Percentiles rank a stretch among this genome's conserved stretches.
phyloP scores from a whole-genome alignment of 2,113 vertebrate species.

The Campylomormyrus tamandua region DNA sequence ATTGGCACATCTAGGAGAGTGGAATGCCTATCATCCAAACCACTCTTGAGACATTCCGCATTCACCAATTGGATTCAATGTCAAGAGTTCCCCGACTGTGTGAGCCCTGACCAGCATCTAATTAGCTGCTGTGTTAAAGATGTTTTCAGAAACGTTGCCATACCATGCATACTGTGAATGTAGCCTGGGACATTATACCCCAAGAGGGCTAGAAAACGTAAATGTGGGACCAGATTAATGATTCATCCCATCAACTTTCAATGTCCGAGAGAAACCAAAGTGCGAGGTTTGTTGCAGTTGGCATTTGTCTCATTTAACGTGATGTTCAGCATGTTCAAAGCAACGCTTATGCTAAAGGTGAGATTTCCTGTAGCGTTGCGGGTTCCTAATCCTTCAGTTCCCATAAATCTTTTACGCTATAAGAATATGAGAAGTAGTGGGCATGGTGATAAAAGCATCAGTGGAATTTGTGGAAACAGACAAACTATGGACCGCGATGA shows the following conservation, averaged over 20 bases:
- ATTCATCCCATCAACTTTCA: no score
- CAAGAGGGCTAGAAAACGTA: neutral
- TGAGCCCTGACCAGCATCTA: neutral
- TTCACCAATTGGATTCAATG: neutral
- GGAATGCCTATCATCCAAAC: no score
- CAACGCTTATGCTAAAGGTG: neutral
- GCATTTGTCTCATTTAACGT: neutral
- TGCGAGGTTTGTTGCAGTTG: neutral
- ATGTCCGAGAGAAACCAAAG: neutral
- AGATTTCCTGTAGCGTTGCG: neutral
- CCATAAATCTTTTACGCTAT: neutral
- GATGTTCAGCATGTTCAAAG: neutral
- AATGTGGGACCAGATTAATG: neutral
- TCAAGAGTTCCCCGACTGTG: neutral
- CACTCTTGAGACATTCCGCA: no score
- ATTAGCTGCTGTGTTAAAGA: neutral
- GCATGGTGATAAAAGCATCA: neutral
- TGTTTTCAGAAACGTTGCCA: neutral
- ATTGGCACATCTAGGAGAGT: no score
- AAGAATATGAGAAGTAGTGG: neutral
- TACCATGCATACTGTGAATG: neutral
- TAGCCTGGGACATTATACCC: neutral
- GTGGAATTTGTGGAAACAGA: neutral
- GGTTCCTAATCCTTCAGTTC: neutral
- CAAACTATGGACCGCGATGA: neutral